Percentiles rank a stretch among this genome's conserved stretches.
Conservation (phyloP, 2,113 vertebrate species). For the Hippopotamus amphibius region DNA sequence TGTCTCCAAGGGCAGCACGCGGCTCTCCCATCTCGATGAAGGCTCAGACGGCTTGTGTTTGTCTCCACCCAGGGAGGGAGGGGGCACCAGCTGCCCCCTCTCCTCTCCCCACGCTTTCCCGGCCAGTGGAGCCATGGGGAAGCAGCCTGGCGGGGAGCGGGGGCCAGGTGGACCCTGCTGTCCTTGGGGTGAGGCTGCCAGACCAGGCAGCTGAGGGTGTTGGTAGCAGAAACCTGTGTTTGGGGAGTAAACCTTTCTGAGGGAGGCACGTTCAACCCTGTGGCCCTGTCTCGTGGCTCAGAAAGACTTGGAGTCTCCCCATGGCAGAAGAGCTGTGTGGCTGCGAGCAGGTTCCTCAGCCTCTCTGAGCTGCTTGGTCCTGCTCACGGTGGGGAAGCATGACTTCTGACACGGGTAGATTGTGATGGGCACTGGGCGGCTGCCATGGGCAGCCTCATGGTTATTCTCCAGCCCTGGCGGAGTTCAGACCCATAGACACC, state of each 20-base stretch:
- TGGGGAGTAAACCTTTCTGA: not conserved
- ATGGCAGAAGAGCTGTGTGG: not conserved
- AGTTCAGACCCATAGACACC: not conserved
- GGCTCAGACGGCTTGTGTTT: not conserved
- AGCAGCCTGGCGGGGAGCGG: not conserved
- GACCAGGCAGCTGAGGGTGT: not conserved
- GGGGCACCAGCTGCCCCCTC: no score
- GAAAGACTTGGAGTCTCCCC: not conserved
- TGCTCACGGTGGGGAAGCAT: rapidly evolving
- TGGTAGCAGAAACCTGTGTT: not conserved
- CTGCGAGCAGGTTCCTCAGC: not conserved
- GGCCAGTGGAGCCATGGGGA: not conserved
- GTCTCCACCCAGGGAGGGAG: not conserved
- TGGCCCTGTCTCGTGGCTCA: not conserved
- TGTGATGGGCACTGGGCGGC: not conserved
- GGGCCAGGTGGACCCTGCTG: not conserved
- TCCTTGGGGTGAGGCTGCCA: no score
- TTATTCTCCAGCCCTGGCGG: not conserved
- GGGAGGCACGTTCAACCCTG: not conserved
- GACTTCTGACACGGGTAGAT: not conserved
- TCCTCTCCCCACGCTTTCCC: not conserved
- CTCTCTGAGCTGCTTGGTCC: not conserved
- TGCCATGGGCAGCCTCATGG: not conserved
- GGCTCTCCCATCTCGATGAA: not conserved
- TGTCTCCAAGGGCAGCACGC: not conserved